Percentiles rank a stretch among this genome's conserved stretches.
Conservation (phyloP, 1,140 invertebrate species). For the Cardiocondyla obscurior region DNA sequence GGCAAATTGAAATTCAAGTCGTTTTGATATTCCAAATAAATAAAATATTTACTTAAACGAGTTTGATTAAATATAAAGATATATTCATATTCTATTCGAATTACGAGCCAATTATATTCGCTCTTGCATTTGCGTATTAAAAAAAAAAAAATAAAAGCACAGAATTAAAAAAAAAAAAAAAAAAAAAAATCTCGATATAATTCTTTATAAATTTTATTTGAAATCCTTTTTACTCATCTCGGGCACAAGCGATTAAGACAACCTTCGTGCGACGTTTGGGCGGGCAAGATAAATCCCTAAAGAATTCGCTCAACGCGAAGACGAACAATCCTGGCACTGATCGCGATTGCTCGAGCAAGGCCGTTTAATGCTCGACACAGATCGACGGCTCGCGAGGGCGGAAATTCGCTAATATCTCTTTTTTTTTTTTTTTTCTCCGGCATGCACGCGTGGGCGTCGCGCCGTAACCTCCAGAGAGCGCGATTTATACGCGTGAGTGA, state of each 20-base stretch:
- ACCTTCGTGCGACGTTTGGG: neutral
- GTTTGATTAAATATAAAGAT: neutral
- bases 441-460: slow-evolving; percentile 58
- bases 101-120: neutral
- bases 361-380: slow-evolving; percentile 15
- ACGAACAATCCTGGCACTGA: slow-evolving; percentile 27
- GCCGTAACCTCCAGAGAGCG: neutral
- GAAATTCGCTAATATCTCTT: slow-evolving; percentile 54
- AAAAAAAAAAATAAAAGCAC: neutral
- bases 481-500: slow-evolving; percentile 59
- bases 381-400: neutral
- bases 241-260: neutral
- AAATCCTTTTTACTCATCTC: too few species aligned
- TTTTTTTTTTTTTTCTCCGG: slow-evolving; percentile 48
- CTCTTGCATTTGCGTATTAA: neutral
- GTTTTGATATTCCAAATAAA: neutral
- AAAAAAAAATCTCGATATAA: too few species aligned
- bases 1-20: neutral
- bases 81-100: neutral
- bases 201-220: too few species aligned
- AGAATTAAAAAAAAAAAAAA: too few species aligned
- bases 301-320: neutral
- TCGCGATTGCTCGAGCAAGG: slow-evolving; percentile 11
- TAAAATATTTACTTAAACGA: neutral
- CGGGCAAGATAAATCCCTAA: slow-evolving; percentile 13